phyloP scores from a whole-genome alignment of 2,888 invertebrate genomes.

The Eueremaeus valkanovi region DNA sequence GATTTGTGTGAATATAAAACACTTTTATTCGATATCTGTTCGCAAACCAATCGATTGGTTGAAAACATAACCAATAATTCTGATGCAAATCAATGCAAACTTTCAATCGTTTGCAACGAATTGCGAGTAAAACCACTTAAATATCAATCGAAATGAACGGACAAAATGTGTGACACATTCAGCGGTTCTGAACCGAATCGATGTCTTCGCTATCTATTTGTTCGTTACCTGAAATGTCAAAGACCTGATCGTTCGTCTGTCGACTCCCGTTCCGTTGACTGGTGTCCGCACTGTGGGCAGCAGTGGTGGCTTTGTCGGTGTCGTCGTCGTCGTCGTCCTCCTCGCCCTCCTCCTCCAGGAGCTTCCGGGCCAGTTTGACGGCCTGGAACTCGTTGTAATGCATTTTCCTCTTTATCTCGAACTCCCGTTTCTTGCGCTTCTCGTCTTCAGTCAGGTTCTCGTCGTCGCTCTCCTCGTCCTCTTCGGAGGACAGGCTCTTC shows the following conservation, averaged over 20 bases:
- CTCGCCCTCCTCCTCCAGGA: slow-evolving; percentile 84
- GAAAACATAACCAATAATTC: not conserved
- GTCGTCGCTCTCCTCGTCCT: slow-evolving; percentile 52
- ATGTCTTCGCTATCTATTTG: not conserved
- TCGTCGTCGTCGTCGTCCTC: slow-evolving; percentile 61
- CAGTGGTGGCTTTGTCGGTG: slow-evolving; percentile 20
- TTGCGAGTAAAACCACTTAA: too few relatives aligned
- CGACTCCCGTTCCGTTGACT: not conserved
- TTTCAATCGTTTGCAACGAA: too few relatives aligned
- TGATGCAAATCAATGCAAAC: not conserved
- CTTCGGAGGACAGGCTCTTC: slow-evolving; percentile 51
- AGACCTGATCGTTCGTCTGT: not conserved
- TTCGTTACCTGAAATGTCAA: not conserved
- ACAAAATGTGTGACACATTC: not conserved
- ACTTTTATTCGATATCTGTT: not conserved
- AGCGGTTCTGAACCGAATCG: not conserved
- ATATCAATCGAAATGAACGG: not conserved
- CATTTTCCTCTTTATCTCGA: slow-evolving; percentile 87
- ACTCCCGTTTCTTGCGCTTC: slow-evolving; percentile 63
- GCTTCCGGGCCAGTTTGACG: slow-evolving; percentile 80
- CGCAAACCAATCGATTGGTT: not conserved
- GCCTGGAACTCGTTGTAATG: slow-evolving; percentile 98
- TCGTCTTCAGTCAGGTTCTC: slow-evolving; percentile 43
- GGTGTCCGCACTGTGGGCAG: slow-evolving; percentile 34
- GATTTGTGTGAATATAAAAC: too few relatives aligned